A percentile compares a stretch with the other conserved stretches of the same genome.
These are phyloP conservation scores for Tuta absoluta DNA, from an alignment of 2,888 invertebrate species.

Conservation along the genomic window DNA sequence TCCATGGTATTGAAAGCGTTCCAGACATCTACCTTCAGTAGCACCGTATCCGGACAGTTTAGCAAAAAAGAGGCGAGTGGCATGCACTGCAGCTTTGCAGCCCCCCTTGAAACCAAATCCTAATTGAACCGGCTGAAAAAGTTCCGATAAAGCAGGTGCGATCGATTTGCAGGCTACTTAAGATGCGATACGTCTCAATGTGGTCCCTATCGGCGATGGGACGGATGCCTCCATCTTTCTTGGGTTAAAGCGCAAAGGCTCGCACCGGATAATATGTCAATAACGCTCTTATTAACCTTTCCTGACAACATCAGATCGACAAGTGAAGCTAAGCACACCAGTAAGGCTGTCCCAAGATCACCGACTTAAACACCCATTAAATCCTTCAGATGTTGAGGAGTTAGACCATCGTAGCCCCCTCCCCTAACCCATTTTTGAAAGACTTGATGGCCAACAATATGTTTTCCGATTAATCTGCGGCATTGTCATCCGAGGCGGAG, in stretches of 20 bases:
- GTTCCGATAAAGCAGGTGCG: background rate
- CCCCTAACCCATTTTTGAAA: background rate
- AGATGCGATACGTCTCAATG: conserved; percentile 13
- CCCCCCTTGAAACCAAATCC: conserved; percentile 17
- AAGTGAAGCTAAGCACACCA: background rate
- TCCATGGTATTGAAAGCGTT: conserved; percentile 16
- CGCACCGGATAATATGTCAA: conserved; percentile 10
- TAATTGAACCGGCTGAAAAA: conserved; percentile 17
- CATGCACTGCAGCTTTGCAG: no score
- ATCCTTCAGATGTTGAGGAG: conserved; percentile 23
- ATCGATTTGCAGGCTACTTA: conserved; percentile 4
- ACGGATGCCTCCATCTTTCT: conserved; percentile 21
- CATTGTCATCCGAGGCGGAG: background rate
- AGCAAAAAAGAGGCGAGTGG: background rate
- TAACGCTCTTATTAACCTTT: background rate
- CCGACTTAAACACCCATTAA: conserved; percentile 7
- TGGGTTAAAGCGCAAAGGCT: conserved; percentile 12
- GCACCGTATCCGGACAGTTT: conserved; percentile 1
- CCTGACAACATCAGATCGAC: conserved; percentile 10
- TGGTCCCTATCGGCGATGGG: conserved; percentile 20
- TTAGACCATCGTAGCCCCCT: conserved; percentile 13
- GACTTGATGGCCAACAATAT: background rate
- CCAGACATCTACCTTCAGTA: conserved; percentile 8
- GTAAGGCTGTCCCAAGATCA: conserved; percentile 2
- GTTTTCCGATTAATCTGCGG: background rate